These are phyloP conservation scores for Tenebrosternarchus preto DNA, from an alignment of 2,113 vertebrate genomes.

Conservation along the genomic window DNA sequence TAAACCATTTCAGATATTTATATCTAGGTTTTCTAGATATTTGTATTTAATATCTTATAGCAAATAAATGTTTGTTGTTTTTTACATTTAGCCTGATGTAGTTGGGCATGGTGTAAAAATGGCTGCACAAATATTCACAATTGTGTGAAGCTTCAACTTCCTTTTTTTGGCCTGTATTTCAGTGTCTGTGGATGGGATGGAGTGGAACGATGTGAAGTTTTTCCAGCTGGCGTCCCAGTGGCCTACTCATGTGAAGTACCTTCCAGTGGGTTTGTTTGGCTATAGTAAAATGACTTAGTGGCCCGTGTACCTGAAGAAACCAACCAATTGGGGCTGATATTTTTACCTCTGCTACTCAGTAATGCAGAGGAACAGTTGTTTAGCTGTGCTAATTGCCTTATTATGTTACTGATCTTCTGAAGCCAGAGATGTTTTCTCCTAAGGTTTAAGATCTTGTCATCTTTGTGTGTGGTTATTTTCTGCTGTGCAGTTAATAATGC, in stretches of 20 bases:
- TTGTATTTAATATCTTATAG: too few relatives aligned
- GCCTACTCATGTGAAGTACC: slow-evolving; percentile 81
- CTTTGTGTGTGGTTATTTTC: slow-evolving; percentile 22
- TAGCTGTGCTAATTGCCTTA: too few relatives aligned
- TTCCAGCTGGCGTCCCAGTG: slow-evolving; percentile 73
- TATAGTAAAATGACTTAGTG: slow-evolving; percentile 66
- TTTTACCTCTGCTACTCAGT: slow-evolving; percentile 12
- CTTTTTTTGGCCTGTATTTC: slow-evolving; percentile 10
- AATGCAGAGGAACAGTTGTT: neutral
- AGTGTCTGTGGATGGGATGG: slow-evolving; percentile 80
- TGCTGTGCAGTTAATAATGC: slow-evolving; percentile 37
- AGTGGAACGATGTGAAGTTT: slow-evolving; percentile 78
- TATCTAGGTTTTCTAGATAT: too few relatives aligned
- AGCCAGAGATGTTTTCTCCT: neutral
- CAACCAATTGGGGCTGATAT: neutral
- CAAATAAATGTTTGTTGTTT: too few relatives aligned
- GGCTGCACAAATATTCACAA: too few relatives aligned
- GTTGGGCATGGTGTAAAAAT: too few relatives aligned
- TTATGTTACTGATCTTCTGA: neutral
- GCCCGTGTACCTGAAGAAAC: neutral
- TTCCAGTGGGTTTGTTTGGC: slow-evolving; percentile 77
- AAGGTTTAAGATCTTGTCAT: neutral
- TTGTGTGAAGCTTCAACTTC: too few relatives aligned
- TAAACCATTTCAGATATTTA: too few relatives aligned
- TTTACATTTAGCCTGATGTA: too few relatives aligned